Base-by-base conservation (phyloP, 2,888 invertebrate species). In the Xanthia togata region DNA sequence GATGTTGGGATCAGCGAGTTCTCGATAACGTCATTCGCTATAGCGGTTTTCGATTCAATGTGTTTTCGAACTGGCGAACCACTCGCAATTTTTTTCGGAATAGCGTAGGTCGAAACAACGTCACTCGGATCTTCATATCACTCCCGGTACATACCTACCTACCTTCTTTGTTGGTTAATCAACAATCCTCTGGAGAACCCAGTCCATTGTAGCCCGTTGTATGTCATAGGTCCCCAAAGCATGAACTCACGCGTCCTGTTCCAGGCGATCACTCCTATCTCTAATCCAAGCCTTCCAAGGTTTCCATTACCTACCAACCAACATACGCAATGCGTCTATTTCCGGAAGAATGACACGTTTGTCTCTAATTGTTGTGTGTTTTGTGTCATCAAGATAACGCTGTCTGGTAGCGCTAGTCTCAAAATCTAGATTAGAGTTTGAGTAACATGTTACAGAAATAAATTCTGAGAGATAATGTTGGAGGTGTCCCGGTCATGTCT, bases 341-440 rank as follows among this genome's bases (percentile, higher is more conserved):
- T 41, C 35, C 41, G 67, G 78, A 67, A 73, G 55, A 26, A 57
- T 63, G n/a, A 73, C 31, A 23, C 67, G 17, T 41, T 60, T 44
- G 23, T 67, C 31, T 60, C 41, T 62, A 41, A 70, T 47, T 60
- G 20, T 47, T 67, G 26, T 68, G 11, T 59, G 23, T 41, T 64
- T 31, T 59, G 62, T 60, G 68, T 69, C 64, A 74, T 57, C 17
- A 6, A 71, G 82, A 82, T 75, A 82, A 72, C 11, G 5, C 26
- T 12, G 71, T 79, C 70, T 81, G 41, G 70, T 59, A 73, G 63
- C 35, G 41, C 63, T 55, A 50, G 17, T 65, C 71, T 57, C 14
- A 20, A 70, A 78, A 82, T 72, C 71, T 82, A 79, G 79, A 79
- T 79, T 65, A 44, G 1, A 75, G 41, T 64, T 68, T 81, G 68